Percentiles rank a stretch among this genome's conserved stretches.
These are phyloP conservation scores for Dryadula phaetusa DNA, from an alignment of 2,888 invertebrate species.

Conservation along the genomic window DNA sequence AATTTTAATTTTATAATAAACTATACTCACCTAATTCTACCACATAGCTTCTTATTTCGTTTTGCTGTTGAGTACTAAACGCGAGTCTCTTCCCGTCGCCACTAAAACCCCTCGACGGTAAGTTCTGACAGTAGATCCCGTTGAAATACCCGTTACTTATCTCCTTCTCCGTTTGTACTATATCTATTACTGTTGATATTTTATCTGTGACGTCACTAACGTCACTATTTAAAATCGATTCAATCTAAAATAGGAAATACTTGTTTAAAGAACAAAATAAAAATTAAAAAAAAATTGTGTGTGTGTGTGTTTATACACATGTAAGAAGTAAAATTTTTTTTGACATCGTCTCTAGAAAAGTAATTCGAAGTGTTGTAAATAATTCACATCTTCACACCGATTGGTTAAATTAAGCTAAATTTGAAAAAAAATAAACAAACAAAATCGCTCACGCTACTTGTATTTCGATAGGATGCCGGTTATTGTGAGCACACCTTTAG, in stretches of 20 bases:
- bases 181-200: slow-evolving; percentile 76
- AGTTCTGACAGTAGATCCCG: slow-evolving; percentile 85
- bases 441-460: too few species aligned
- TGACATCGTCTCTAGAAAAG: too few species aligned
- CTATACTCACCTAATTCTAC: slow-evolving; percentile 84
- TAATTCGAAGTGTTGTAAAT: too few species aligned
- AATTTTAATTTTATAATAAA: background rate
- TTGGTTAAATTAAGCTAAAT: too few species aligned
- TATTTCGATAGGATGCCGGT: too few species aligned
- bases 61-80: slow-evolving; percentile 86
- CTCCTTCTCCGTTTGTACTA: slow-evolving; percentile 71
- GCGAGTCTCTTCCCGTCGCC: slow-evolving; percentile 85
- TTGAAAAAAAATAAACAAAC: too few species aligned
- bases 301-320: too few species aligned
- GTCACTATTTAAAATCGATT: slow-evolving; percentile 43
- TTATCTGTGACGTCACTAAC: slow-evolving; percentile 34
- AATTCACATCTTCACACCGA: too few species aligned
- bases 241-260: slow-evolving; percentile 25
- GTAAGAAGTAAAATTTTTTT: too few species aligned
- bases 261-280: too few species aligned
- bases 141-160: slow-evolving; percentile 84
- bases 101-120: slow-evolving; percentile 87
- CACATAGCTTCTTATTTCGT: slow-evolving; percentile 85
- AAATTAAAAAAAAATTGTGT: too few species aligned
- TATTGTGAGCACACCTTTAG: too few species aligned